Percentiles rank a stretch among this genome's conserved stretches.
Conservation (phyloP, 2,113 vertebrate genomes). For the Sphyrna mokarran region DNA sequence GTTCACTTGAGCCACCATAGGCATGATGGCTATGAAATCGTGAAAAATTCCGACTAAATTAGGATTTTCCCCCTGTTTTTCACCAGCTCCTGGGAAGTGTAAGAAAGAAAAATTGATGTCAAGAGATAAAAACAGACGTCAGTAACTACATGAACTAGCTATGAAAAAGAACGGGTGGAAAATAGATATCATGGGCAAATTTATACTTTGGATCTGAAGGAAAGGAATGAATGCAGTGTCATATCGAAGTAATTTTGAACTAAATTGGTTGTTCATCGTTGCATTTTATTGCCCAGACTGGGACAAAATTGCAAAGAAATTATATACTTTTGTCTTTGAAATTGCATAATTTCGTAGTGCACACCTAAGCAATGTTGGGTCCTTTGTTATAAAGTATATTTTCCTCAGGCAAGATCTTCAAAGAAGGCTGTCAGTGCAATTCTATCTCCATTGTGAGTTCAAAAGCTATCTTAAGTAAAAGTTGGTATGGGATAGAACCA, state of each 20-base stretch:
- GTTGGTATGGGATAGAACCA: background rate
- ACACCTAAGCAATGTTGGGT: background rate
- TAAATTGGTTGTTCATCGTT: background rate
- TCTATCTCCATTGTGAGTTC: background rate
- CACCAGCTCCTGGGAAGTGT: background rate
- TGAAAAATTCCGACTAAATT: background rate
- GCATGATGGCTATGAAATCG: conserved; percentile 22
- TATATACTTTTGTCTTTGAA: background rate
- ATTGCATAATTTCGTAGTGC: background rate
- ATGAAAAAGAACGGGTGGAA: background rate
- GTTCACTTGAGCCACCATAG: background rate
- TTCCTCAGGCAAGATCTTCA: background rate
- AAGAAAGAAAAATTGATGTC: background rate
- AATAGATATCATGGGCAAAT: background rate
- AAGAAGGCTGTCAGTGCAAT: background rate
- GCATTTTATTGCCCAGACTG: background rate
- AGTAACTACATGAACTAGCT: background rate
- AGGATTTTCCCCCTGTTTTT: background rate
- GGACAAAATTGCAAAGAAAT: background rate
- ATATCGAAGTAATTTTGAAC: background rate
- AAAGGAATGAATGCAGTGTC: background rate
- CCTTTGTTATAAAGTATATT: background rate
- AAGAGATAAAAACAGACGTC: background rate
- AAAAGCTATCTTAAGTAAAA: background rate
- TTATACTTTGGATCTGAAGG: background rate